Evolutionary conservation across 2,113 vertebrate genomes (phyloP), one percentile per base, ranked within the genome.

Genomic region (Mystacornis crossleyi): DNA sequence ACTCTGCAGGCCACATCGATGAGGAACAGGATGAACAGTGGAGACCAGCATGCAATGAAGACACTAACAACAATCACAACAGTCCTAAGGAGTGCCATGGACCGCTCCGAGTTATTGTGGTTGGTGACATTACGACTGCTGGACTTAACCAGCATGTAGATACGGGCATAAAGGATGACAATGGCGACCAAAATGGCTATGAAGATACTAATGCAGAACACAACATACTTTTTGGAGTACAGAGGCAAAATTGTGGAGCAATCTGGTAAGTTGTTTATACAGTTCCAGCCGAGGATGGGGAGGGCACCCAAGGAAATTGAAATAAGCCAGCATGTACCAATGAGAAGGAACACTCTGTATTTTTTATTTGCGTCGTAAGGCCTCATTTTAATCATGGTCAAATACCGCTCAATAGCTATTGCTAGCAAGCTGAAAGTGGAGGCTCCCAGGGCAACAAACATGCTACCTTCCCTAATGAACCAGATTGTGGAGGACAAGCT

Each of bases 311-410:
- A 96, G 13, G 97, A 98, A 75, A 99, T 66, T 0, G 99, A 99
- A 21, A 99, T 98, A 50, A 99, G 95, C 99, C 99, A 99, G 95
- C 99, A 99, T 10, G 98, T 98, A 51, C 99, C 99, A 60, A 99
- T 99, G 31, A 99, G 98, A 20, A 99, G 98, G 66, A 99, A 99
- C 47, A 99, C 99, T 16, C 99, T 98, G 97, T 99, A 98, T 73
- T 99, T 99, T 97, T 99, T 99, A 95, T 98, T 99, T 33, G 98
- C 98, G 1, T 99, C 98, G 0, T 99, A 99, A 10, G 99, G 99
- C 95, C 99, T 98, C 99, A 99, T 99, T 98, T 99, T 99, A 95
- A 99, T 99, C 99, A 99, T 99, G 21, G 99, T 99, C 96, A 99
- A 97, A 97, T 99, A 99, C 58, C 99, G 96, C 94, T 99, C 99